These are phyloP conservation scores for Euplexia lucipara DNA, from an alignment of 2,888 invertebrate genomes.

Conservation along the genomic window DNA sequence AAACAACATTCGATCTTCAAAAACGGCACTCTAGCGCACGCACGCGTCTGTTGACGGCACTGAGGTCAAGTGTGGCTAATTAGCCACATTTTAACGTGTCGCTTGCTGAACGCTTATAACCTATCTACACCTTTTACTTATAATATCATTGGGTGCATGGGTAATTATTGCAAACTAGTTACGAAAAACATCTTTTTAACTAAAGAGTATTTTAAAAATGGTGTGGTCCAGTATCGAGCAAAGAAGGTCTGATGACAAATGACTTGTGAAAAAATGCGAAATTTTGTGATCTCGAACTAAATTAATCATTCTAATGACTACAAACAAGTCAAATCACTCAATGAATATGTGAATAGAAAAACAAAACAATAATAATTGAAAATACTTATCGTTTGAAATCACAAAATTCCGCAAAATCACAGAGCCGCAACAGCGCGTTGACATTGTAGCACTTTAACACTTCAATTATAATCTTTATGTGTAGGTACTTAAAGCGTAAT, in stretches of 20 bases:
- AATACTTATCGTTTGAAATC: slow-evolving; percentile 63
- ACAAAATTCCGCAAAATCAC: slow-evolving; percentile 51
- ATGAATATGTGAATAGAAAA: slow-evolving; percentile 12
- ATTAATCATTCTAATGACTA: slow-evolving; percentile 2
- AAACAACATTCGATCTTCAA: no score
- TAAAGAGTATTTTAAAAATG: neutral
- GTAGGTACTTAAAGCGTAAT: neutral
- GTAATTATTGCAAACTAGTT: no score
- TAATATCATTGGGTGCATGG: no score
- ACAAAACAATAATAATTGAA: slow-evolving; percentile 42
- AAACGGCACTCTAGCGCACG: no score
- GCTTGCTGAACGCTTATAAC: no score
- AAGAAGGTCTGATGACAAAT: neutral
- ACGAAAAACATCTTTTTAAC: no score
- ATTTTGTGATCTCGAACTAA: slow-evolving; percentile 54
- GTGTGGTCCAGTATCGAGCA: neutral
- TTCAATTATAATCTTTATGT: neutral
- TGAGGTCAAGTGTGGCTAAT: no score
- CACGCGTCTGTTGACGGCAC: no score
- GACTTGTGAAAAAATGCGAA: slow-evolving; percentile 33
- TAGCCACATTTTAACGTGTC: no score
- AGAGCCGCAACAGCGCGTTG: slow-evolving; percentile 37
- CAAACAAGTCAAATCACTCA: neutral
- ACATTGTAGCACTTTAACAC: slow-evolving; percentile 50
- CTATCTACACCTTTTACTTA: no score